Evolutionary conservation across 2,888 invertebrate species (phyloP).

Genomic region (Lasioglossum morio): DNA sequence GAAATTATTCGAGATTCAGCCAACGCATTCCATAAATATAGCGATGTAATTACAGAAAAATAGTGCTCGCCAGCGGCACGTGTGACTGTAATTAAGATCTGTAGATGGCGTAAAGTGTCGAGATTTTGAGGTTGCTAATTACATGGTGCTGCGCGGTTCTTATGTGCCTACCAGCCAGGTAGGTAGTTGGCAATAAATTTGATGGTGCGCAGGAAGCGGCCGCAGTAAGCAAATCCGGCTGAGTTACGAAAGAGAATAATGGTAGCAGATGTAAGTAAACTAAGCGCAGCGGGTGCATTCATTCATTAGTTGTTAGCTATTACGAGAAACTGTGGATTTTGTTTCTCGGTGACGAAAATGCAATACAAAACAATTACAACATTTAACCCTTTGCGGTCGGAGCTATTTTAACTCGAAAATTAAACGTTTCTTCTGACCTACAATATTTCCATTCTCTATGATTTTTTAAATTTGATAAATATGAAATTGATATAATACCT

Average conservation of each 20-base stretch:
- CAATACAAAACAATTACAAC: neutral
- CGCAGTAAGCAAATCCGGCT: slow-evolving; percentile 69
- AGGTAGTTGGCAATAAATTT: slow-evolving; percentile 76
- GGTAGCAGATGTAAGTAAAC: slow-evolving; percentile 61
- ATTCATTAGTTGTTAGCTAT: slow-evolving; percentile 14
- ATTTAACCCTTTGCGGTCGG: too few species aligned
- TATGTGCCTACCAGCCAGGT: slow-evolving; percentile 73
- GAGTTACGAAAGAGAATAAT: slow-evolving; percentile 78
- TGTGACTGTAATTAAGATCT: slow-evolving; percentile 70
- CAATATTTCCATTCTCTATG: too few species aligned
- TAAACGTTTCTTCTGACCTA: too few species aligned
- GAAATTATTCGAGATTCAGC: slow-evolving; percentile 19
- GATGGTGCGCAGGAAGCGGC: slow-evolving; percentile 67
- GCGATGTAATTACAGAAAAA: slow-evolving; percentile 60
- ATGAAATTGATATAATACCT: too few species aligned
- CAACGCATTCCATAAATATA: slow-evolving; percentile 10
- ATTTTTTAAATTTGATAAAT: too few species aligned
- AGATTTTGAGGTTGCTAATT: slow-evolving; percentile 77
- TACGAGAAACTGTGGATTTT: neutral
- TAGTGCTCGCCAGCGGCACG: slow-evolving; percentile 46
- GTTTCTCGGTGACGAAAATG: neutral
- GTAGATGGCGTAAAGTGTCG: slow-evolving; percentile 70
- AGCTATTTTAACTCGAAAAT: too few species aligned
- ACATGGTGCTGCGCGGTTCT: slow-evolving; percentile 75
- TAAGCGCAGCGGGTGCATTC: slow-evolving; percentile 49